Conservation (phyloP, 2,888 invertebrate species). For the Serripes groenlandicus region DNA sequence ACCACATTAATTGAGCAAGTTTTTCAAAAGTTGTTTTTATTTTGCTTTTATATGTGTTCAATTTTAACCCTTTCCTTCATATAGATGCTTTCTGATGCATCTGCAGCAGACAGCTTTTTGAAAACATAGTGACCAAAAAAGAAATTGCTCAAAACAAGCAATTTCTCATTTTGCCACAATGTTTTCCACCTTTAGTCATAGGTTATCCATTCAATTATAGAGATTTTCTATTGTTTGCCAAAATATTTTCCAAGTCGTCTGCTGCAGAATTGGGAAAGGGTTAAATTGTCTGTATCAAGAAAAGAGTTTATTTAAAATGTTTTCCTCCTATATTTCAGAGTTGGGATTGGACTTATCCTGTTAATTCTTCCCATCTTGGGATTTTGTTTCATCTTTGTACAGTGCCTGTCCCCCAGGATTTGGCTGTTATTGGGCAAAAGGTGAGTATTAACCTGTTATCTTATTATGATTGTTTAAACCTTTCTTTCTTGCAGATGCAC, state of each 20-base stretch:
- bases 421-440: slow-evolving; percentile 94
- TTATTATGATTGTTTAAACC: no score
- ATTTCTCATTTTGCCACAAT: not conserved
- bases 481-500: no score
- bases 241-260: not conserved
- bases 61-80: no score
- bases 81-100: no score
- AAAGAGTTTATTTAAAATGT: not conserved
- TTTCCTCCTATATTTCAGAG: slow-evolving; percentile 56
- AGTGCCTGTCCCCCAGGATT: slow-evolving; percentile 97
- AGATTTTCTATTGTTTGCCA: no score
- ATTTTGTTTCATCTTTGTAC: slow-evolving; percentile 95
- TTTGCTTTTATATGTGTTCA: no score
- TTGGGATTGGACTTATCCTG: slow-evolving; percentile 91
- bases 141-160: not conserved
- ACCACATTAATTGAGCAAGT: no score
- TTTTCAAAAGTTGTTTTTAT: no score
- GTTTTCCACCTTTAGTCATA: no score
- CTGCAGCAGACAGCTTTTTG: no score
- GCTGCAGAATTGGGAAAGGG: not conserved
- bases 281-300: not conserved
- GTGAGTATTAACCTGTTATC: no score
- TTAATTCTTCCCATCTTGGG: slow-evolving; percentile 95
- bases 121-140: not conserved
- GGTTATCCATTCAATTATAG: no score